Conservation (phyloP, 2,797 vertebrate genomes). For the Lophius americanus region DNA sequence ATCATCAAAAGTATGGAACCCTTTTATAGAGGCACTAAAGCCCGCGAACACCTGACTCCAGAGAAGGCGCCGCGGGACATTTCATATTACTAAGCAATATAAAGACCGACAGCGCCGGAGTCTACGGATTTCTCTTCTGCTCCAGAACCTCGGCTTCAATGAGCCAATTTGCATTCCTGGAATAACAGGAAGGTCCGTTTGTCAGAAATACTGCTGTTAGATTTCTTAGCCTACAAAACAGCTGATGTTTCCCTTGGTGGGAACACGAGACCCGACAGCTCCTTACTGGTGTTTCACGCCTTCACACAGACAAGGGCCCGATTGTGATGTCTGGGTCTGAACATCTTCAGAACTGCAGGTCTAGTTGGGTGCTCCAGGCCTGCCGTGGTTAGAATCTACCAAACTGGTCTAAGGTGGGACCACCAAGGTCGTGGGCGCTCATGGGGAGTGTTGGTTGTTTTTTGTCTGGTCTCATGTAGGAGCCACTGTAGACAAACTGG, state of each 20-base stretch:
- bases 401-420: too few species aligned
- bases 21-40: slow-evolving; percentile 74
- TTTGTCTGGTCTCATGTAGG: too few species aligned
- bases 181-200: background rate
- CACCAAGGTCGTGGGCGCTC: too few species aligned
- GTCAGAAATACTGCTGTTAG: background rate
- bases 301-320: slow-evolving; percentile 31
- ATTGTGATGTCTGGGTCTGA: slow-evolving; percentile 35
- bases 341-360: too few species aligned
- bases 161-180: slow-evolving; percentile 6
- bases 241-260: slow-evolving; percentile 21
- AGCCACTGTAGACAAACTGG: too few species aligned
- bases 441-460: too few species aligned
- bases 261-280: slow-evolving; percentile 31
- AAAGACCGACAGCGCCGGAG: slow-evolving; percentile 14
- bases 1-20: slow-evolving; percentile 67
- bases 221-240: slow-evolving; percentile 11
- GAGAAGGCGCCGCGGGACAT: slow-evolving; percentile 51
- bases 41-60: slow-evolving; percentile 55
- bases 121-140: slow-evolving; percentile 31
- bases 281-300: slow-evolving; percentile 45
- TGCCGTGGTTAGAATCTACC: too few species aligned
- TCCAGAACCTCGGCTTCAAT: slow-evolving; percentile 18
- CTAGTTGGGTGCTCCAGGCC: too few species aligned
- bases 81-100: slow-evolving; percentile 42